Conservation (phyloP, 1,140 invertebrate species). For the Cydia fagiglandana region DNA sequence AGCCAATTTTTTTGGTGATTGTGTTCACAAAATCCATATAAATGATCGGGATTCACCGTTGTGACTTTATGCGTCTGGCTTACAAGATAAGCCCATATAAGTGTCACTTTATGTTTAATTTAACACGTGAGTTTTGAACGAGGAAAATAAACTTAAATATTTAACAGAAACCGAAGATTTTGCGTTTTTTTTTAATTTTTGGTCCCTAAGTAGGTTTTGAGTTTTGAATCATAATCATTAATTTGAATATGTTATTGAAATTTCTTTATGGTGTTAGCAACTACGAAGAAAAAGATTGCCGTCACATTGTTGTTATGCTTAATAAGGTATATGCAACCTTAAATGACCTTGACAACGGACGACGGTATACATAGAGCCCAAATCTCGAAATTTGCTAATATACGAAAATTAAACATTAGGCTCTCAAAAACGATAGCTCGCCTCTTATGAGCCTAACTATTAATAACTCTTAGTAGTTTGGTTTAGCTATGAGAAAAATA, state of each 20-base stretch:
- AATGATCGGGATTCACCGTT: slow-evolving; percentile 39
- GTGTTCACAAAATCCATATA: slow-evolving; percentile 34
- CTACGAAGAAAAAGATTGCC: no score
- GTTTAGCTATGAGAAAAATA: no score
- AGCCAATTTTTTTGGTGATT: slow-evolving; percentile 18
- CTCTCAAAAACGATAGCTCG: no score
- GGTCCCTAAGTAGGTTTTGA: background rate
- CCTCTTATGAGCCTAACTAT: no score
- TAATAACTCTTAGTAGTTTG: no score
- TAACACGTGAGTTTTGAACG: background rate
- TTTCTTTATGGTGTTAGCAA: background rate
- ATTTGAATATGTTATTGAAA: background rate
- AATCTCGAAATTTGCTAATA: no score
- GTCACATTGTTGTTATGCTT: no score
- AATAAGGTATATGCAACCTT: no score
- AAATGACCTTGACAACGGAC: no score
- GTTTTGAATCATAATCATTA: no score
- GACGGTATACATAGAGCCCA: no score
- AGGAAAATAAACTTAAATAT: background rate
- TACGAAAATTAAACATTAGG: no score
- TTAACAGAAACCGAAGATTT: background rate
- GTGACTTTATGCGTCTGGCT: slow-evolving; percentile 36
- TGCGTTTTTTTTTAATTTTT: background rate
- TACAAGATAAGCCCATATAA: slow-evolving; percentile 22
- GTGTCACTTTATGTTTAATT: slow-evolving; percentile 7